Percentiles rank a stretch among this genome's conserved stretches.
These are phyloP conservation scores for Mechanitis mazaeus DNA, from an alignment of 2,888 invertebrate genomes.

Conservation along the genomic window DNA sequence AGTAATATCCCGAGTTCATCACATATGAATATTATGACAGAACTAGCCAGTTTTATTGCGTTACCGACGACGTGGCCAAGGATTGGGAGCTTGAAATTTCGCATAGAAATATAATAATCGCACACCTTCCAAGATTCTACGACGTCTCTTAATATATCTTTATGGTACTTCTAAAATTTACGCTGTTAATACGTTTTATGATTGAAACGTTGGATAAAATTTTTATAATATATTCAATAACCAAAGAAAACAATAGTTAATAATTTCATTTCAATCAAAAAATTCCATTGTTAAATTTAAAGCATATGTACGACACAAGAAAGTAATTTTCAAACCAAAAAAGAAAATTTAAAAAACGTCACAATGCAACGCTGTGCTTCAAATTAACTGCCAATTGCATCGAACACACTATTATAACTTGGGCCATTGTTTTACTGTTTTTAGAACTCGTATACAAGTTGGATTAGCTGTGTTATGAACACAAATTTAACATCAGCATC, in stretches of 20 bases:
- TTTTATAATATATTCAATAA: constrained; percentile 9
- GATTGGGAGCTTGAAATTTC: constrained; percentile 46
- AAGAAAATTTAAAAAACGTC: constrained; percentile 60
- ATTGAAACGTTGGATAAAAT: constrained; percentile 8
- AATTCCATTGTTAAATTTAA: constrained; percentile 5
- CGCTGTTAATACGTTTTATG: constrained; percentile 32
- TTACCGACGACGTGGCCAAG: constrained; percentile 60
- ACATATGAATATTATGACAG: constrained; percentile 69
- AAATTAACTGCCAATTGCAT: constrained; percentile 75
- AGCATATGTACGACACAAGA: constrained; percentile 6
- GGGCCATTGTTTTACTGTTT: constrained; percentile 67
- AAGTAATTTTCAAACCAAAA: constrained; percentile 37
- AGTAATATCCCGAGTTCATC: constrained; percentile 55
- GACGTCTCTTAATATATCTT: constrained; percentile 42
- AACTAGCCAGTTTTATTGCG: constrained; percentile 66
- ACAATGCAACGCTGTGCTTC: constrained; percentile 55
- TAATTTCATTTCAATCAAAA: neutral
- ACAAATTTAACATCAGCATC: constrained; percentile 22
- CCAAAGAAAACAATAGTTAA: neutral
- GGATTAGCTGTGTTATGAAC: constrained; percentile 44
- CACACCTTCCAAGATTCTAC: constrained; percentile 40
- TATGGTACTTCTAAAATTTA: constrained; percentile 43
- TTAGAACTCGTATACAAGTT: constrained; percentile 56
- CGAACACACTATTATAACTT: constrained; percentile 73
- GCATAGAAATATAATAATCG: constrained; percentile 51